Evolutionary conservation across 2,888 invertebrate species (phyloP), one percentile per base, ranked within the genome.

Genomic region (Cantharis rufa): DNA sequence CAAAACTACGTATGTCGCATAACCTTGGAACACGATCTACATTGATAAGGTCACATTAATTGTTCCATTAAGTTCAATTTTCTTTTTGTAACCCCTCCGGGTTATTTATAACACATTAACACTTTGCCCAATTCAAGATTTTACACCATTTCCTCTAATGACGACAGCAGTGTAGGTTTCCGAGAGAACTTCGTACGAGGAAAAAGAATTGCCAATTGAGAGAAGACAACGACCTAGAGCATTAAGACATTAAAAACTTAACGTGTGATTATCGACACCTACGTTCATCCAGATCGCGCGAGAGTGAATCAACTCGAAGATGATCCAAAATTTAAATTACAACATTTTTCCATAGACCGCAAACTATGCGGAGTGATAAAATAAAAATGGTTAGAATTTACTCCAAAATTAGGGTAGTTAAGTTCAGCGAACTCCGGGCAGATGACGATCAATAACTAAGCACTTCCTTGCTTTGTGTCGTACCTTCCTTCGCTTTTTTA

Each of bases 21-120:
- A 72, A 73, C 78, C 78, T 78, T 78, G 78, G 75, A 75, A 70
- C 72, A 16, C 70, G 75, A 76, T 78, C 64, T 74, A 72, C 72
- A 74, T 61, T 77, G 81, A 81, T 81, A 81, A 81, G 81, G 81
- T 81, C 81, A 81, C 81, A 80, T 81, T 80, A 80, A 80, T 80
- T 79, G 80, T 78, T 79, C 79, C 75, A 81, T 81, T 81, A 80
- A 78, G 75, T 76, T 71, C 78, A 81, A 81, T 80, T 79, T 78
- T 73, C 75, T 72, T 72, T 77, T 74, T 77, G 70, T 71, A 28
- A 66, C 64, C 64, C 18, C 64, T 24, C 64, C 64, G 24, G 24
- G n/a, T 66, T 66, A 66, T 66, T 66, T 66, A 66, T 24, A 24
- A 24, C 15, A 24, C 21, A 66, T 66, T 48, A 48, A 48, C 48